These are phyloP conservation scores for Molothrus ater DNA, from an alignment of 2,797 vertebrate genomes.

Conservation along the genomic window DNA sequence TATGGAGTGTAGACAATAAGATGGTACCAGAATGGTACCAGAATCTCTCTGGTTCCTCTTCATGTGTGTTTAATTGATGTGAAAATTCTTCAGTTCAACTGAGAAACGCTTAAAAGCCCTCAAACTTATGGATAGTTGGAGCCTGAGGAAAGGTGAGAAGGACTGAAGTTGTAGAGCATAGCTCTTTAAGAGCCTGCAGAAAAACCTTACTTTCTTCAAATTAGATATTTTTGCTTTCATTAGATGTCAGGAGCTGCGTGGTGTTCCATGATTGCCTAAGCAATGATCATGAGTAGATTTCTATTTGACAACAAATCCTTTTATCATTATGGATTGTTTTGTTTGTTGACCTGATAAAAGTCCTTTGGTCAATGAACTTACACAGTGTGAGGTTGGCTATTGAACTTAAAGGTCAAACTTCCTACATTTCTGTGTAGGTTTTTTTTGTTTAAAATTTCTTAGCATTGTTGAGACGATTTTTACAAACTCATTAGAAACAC, in stretches of 20 bases:
- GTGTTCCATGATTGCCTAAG: not conserved
- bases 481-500: not conserved
- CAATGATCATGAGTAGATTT: not conserved
- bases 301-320: not conserved
- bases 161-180: not conserved
- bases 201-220: not conserved
- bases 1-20: not conserved
- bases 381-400: not conserved
- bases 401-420: not conserved
- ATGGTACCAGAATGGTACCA: not conserved
- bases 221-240: not conserved
- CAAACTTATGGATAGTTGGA: not conserved
- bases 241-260: not conserved
- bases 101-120: not conserved
- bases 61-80: not conserved
- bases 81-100: not conserved
- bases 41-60: not conserved
- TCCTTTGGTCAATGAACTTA: not conserved
- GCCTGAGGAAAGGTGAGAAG: not conserved
- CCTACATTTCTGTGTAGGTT: not conserved
- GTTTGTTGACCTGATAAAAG: not conserved
- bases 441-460: not conserved
- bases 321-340: not conserved
- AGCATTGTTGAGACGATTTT: rapidly evolving
- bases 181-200: not conserved